These are phyloP conservation scores for Serilophus lunatus DNA, from an alignment of 2,113 vertebrate genomes.

Conservation along the genomic window DNA sequence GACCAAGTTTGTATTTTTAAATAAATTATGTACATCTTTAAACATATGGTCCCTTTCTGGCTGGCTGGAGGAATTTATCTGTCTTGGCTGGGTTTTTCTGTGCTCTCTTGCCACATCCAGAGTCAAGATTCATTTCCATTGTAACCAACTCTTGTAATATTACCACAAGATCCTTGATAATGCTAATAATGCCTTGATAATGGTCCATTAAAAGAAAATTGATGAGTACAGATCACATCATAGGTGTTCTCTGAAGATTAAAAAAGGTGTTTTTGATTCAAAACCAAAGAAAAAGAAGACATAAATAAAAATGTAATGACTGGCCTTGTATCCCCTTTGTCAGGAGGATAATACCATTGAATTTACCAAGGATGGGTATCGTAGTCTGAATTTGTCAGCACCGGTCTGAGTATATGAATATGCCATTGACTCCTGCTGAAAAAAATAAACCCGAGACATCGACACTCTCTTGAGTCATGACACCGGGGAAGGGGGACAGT, in stretches of 20 bases:
- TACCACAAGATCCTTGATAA: not conserved
- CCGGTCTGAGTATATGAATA: not conserved
- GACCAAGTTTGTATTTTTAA: not conserved
- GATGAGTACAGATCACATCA: not conserved
- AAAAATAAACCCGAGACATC: not conserved
- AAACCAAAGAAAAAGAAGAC: not conserved
- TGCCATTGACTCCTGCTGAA: not conserved
- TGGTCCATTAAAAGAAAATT: not conserved
- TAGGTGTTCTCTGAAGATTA: not conserved
- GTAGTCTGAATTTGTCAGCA: not conserved
- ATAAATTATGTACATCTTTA: not conserved
- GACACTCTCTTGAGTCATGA: constrained; percentile 12
- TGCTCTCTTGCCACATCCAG: not conserved
- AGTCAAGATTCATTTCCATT: not conserved
- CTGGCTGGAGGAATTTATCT: not conserved
- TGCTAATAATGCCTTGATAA: too few species aligned
- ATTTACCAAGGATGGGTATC: not conserved
- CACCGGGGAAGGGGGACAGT: not conserved
- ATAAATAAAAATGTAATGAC: not conserved
- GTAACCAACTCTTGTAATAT: not conserved
- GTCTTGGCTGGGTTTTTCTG: not conserved
- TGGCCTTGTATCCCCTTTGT: not conserved
- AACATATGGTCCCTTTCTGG: not conserved
- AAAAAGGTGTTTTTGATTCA: not conserved
- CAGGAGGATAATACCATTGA: not conserved